These are phyloP conservation scores for Pithys albifrons DNA, from an alignment of 2,113 vertebrate species.

Conservation along the genomic window DNA sequence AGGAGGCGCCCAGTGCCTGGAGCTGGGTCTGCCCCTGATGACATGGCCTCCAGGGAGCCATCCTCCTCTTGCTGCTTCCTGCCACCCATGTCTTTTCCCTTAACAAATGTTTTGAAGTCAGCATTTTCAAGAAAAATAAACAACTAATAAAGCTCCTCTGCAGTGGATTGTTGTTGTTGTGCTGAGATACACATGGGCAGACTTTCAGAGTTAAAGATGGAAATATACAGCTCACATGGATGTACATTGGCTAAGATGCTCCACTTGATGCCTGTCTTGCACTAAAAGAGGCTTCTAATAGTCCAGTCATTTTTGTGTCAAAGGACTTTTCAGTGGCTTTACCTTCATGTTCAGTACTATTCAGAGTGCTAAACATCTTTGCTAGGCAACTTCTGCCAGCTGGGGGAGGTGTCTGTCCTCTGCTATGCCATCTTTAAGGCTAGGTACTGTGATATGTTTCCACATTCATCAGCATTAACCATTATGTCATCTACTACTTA, in stretches of 20 bases:
- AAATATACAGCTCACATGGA: not conserved
- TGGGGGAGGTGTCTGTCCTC: not conserved
- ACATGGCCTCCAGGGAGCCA: rapidly evolving
- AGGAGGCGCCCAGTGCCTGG: rapidly evolving
- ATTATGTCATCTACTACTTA: not conserved
- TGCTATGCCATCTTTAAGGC: not conserved
- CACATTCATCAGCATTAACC: not conserved
- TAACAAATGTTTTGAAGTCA: not conserved
- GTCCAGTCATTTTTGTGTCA: not conserved
- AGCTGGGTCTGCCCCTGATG: not conserved
- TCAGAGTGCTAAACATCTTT: not conserved
- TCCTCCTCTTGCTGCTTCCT: not conserved
- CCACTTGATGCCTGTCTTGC: not conserved
- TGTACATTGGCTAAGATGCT: rapidly evolving
- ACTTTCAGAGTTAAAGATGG: not conserved
- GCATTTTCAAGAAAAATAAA: not conserved
- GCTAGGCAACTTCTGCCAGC: not conserved
- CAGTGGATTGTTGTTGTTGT: not conserved
- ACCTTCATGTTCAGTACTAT: not conserved
- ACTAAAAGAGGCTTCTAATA: not conserved
- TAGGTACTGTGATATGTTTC: not conserved
- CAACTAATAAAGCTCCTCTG: not conserved
- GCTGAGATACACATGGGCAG: not conserved
- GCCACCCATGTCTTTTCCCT: not conserved
- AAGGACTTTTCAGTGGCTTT: not conserved